These are phyloP conservation scores for Stenchaetothrips biformis DNA, from an alignment of 2,888 invertebrate genomes.

Conservation along the genomic window DNA sequence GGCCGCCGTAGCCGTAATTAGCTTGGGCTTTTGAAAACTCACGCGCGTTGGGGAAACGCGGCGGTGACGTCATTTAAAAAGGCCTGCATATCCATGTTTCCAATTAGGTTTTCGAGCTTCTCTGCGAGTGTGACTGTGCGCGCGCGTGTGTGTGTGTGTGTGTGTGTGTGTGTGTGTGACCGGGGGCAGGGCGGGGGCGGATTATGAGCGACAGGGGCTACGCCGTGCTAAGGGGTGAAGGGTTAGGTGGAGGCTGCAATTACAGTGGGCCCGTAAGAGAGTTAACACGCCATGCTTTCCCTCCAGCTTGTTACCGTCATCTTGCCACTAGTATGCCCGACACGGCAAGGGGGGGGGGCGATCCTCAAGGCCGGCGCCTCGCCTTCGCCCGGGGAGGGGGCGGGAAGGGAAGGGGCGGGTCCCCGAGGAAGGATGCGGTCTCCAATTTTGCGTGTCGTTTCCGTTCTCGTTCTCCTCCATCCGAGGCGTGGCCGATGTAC, in stretches of 20 bases:
- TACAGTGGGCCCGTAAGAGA: background rate
- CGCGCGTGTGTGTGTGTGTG: background rate
- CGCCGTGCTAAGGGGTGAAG: background rate
- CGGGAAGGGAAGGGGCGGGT: background rate
- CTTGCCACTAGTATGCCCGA: background rate
- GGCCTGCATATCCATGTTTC: background rate
- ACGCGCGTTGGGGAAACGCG: background rate
- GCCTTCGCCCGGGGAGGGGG: too few species aligned
- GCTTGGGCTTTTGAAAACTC: background rate
- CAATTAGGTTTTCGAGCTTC: conserved; percentile 12
- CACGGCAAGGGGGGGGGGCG: background rate
- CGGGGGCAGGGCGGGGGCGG: too few species aligned
- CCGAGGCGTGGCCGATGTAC: too few species aligned
- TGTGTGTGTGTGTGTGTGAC: too few species aligned
- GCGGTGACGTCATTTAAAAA: background rate
- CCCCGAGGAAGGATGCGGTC: background rate
- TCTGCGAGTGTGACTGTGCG: background rate
- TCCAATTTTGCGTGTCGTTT: background rate
- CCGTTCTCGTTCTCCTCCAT: background rate
- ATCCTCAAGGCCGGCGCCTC: background rate
- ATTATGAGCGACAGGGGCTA: too few species aligned
- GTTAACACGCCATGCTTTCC: background rate
- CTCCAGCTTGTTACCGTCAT: background rate
- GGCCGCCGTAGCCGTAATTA: background rate
- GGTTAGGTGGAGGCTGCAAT: background rate